A percentile compares a stretch with the other conserved stretches of the same genome.
These are phyloP conservation scores for Chrysodeixis includens DNA, from an alignment of 2,888 invertebrate species.

Conservation along the genomic window DNA sequence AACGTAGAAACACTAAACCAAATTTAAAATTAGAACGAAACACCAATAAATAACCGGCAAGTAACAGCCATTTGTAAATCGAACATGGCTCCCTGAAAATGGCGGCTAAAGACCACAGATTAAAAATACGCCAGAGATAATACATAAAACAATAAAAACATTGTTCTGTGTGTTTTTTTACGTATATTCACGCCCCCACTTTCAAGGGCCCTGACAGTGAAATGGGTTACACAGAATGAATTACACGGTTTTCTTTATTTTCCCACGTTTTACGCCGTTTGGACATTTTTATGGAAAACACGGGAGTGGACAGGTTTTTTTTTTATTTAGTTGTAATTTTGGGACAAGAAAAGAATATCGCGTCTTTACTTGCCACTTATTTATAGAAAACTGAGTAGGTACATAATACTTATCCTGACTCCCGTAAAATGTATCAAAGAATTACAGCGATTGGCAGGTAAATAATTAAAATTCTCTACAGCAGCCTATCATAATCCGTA, in stretches of 20 bases:
- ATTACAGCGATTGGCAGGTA: too few relatives aligned
- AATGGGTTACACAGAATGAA: constrained; percentile 60
- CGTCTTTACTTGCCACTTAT: not conserved
- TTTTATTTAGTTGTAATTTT: constrained; percentile 21
- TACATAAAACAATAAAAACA: constrained; percentile 46
- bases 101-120: constrained; percentile 32
- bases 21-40: constrained; percentile 35
- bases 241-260: constrained; percentile 58
- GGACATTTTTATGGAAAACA: constrained; percentile 34
- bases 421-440: too few relatives aligned
- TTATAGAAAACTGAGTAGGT: not conserved
- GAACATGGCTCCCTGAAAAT: constrained; percentile 23
- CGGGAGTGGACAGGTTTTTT: constrained; percentile 8
- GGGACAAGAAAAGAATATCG: constrained; percentile 9
- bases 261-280: constrained; percentile 37
- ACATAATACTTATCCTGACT: not conserved
- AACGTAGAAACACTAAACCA: not conserved
- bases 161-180: constrained; percentile 50
- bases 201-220: constrained; percentile 61
- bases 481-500: too few relatives aligned
- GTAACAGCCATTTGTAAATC: constrained; percentile 4
- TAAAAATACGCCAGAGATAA: constrained; percentile 37
- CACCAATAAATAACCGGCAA: constrained; percentile 16
- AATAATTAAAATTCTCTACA: too few relatives aligned
- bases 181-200: constrained; percentile 57